phyloP scores from a whole-genome alignment of 2,888 invertebrate genomes.

The Perdita meconis region DNA sequence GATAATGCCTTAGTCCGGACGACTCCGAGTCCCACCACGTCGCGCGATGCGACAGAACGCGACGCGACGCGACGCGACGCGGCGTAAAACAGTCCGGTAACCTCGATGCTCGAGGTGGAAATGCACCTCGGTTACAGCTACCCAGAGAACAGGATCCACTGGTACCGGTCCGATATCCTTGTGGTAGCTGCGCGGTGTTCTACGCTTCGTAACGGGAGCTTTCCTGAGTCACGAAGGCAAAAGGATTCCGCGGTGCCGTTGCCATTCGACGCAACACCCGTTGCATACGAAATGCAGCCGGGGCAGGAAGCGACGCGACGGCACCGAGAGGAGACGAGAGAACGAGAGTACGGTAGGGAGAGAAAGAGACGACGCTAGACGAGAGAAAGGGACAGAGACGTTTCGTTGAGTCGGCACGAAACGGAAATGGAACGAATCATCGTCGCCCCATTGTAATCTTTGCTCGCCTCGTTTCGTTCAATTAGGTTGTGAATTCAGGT shows the following conservation, averaged over 20 bases:
- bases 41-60: too few species aligned
- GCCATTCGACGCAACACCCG: slow-evolving; percentile 62
- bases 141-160: slow-evolving; percentile 47
- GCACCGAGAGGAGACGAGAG: slow-evolving; percentile 19
- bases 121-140: slow-evolving; percentile 34
- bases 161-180: slow-evolving; percentile 54
- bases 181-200: slow-evolving; percentile 13
- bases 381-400: slow-evolving; percentile 31
- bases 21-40: too few species aligned
- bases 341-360: background rate
- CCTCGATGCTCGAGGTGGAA: slow-evolving; percentile 40
- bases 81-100: slow-evolving; percentile 21
- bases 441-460: slow-evolving; percentile 47
- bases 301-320: slow-evolving; percentile 69
- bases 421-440: slow-evolving; percentile 64
- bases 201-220: slow-evolving; percentile 64
- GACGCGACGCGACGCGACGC: too few species aligned
- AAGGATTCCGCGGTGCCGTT: slow-evolving; percentile 46
- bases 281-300: slow-evolving; percentile 70
- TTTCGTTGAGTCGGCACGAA: slow-evolving; percentile 61
- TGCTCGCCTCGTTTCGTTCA: slow-evolving; percentile 60
- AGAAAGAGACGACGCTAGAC: background rate
- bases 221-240: slow-evolving; percentile 49
- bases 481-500: slow-evolving; percentile 69
- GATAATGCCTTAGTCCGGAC: too few species aligned